Percentiles rank a stretch among this genome's conserved stretches.
Evolutionary conservation across 2,888 invertebrate genomes (phyloP).

Genomic region (Hirtodrosophila duncani): DNA sequence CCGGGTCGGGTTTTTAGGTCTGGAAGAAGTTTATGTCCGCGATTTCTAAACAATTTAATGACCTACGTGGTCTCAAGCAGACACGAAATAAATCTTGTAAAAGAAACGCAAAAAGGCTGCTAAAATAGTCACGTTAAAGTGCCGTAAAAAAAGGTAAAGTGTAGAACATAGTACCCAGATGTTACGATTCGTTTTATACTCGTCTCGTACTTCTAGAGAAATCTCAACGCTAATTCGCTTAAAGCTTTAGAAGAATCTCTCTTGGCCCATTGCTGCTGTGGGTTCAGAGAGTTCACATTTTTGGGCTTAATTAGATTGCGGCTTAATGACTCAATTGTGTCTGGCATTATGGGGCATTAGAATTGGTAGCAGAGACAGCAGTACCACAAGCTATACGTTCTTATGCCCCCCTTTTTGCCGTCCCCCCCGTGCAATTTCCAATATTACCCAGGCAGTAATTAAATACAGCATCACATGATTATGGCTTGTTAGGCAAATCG

Average conservation of each 20-base stretch:
- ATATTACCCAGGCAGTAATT: constrained; percentile 55
- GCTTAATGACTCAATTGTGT: constrained; percentile 72
- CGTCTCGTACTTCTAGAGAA: constrained; percentile 10
- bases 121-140: constrained; percentile 67
- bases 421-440: constrained; percentile 38
- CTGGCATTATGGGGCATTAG: constrained; percentile 57
- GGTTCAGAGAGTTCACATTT: constrained; percentile 52
- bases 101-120: constrained; percentile 47
- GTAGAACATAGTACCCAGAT: constrained; percentile 16
- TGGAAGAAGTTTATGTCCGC: constrained; percentile 46
- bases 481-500: constrained; percentile 67
- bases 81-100: constrained; percentile 61
- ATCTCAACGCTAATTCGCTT: constrained; percentile 47
- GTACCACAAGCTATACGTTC: background rate
- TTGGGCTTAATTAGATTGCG: constrained; percentile 70
- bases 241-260: constrained; percentile 17
- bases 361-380: constrained; percentile 22
- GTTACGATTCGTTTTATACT: constrained; percentile 19
- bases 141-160: constrained; percentile 55
- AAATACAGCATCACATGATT: constrained; percentile 71
- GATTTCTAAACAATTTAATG: constrained; percentile 70
- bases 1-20: constrained; percentile 22
- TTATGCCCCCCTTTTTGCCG: background rate
- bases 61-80: constrained; percentile 66
- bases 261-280: constrained; percentile 17